Evolutionary conservation across 1,140 invertebrate species (phyloP).

Genomic region (Bicyclus anynana): DNA sequence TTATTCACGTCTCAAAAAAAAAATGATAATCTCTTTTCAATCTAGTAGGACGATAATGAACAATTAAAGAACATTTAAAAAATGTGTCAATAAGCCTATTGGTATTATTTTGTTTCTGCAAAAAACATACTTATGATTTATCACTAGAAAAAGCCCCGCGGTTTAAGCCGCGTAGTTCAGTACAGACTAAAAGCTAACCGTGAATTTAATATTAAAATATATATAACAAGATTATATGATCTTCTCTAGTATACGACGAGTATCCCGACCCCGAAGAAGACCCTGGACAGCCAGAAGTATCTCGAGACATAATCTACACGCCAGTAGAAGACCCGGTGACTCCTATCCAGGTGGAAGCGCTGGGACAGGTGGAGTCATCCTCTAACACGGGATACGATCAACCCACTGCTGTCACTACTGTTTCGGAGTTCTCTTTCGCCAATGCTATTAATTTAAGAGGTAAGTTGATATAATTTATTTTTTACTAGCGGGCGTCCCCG

Average conservation of each 20-base stretch:
- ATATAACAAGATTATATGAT: not conserved
- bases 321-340: constrained; percentile 43
- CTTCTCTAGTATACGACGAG: not conserved
- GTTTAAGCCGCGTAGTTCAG: too few relatives aligned
- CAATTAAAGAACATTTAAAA: too few relatives aligned
- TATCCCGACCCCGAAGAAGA: not conserved
- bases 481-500: too few relatives aligned
- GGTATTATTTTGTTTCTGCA: too few relatives aligned
- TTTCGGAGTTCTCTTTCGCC: constrained; percentile 53
- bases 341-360: constrained; percentile 26
- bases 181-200: too few relatives aligned
- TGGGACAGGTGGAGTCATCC: constrained; percentile 33
- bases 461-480: constrained; percentile 30
- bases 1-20: too few relatives aligned
- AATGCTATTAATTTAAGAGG: constrained; percentile 68
- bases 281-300: not conserved
- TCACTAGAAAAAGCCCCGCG: too few relatives aligned
- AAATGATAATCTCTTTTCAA: too few relatives aligned
- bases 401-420: constrained; percentile 43
- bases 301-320: constrained; percentile 35
- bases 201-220: too few relatives aligned
- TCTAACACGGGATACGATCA: constrained; percentile 37
- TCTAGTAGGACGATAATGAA: too few relatives aligned
- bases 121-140: too few relatives aligned
- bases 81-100: too few relatives aligned